Evolutionary conservation across 2,888 invertebrate genomes (phyloP).

Genomic region (Tryphoninae sp.): DNA sequence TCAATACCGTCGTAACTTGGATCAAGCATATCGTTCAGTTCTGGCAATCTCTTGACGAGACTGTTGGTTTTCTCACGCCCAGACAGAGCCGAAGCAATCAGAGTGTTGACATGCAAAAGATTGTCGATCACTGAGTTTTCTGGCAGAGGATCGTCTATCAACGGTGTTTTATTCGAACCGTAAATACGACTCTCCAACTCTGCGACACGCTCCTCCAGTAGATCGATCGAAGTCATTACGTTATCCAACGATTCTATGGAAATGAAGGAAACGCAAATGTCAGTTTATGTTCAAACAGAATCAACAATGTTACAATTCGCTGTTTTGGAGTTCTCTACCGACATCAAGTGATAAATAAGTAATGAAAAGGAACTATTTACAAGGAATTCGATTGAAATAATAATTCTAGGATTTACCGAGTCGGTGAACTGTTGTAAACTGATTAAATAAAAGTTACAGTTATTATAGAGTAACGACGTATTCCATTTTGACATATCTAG

Average conservation of each 20-base stretch:
- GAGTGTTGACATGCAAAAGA: conserved; percentile 81
- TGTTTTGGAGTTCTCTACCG: background rate
- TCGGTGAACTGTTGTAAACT: background rate
- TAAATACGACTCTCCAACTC: conserved; percentile 82
- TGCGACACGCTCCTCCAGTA: conserved; percentile 81
- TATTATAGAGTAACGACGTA: background rate
- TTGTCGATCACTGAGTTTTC: conserved; percentile 80
- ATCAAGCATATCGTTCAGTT: conserved; percentile 82
- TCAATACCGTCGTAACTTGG: conserved; percentile 80
- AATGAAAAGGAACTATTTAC: background rate
- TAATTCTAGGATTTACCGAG: background rate
- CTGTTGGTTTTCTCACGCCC: conserved; percentile 82
- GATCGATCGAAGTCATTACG: conserved; percentile 72
- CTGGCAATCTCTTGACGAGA: conserved; percentile 81
- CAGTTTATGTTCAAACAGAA: background rate
- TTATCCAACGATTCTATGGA: conserved; percentile 1
- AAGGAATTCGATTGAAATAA: background rate
- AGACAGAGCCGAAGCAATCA: conserved; percentile 82
- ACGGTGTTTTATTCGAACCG: conserved; percentile 73
- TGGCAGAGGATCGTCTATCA: conserved; percentile 71
- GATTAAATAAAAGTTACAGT: background rate
- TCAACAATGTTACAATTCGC: background rate
- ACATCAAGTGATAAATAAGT: background rate
- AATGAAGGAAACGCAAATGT: background rate
- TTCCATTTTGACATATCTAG: conserved; percentile 27